phyloP scores from a whole-genome alignment of 1,140 invertebrate genomes.

The Drosophila chauvacae region DNA sequence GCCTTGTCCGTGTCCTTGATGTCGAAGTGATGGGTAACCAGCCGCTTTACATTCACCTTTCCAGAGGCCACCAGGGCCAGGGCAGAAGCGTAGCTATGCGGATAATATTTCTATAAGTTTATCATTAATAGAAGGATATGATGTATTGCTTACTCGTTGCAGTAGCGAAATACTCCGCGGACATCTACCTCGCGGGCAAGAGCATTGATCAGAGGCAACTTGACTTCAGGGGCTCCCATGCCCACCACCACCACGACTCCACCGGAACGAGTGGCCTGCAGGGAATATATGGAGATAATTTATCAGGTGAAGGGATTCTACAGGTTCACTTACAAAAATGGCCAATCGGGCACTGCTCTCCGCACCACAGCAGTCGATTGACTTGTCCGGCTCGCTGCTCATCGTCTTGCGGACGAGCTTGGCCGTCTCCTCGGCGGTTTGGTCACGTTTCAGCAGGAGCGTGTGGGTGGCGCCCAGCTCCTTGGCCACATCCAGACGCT shows the following conservation, averaged over 20 bases:
- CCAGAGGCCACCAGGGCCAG: conserved; percentile 93
- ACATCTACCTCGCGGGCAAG: conserved; percentile 95
- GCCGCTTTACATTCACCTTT: conserved; percentile 92
- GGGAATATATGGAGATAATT: background rate
- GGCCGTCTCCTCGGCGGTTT: conserved; percentile 87
- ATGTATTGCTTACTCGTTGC: conserved; percentile 87
- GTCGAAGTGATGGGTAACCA: conserved; percentile 96
- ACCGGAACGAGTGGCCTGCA: conserved; percentile 92
- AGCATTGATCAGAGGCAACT: conserved; percentile 92
- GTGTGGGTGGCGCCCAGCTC: conserved; percentile 92
- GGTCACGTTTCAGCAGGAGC: conserved; percentile 87
- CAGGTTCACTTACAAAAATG: conserved; percentile 85
- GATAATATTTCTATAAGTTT: background rate
- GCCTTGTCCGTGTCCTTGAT: conserved; percentile 94
- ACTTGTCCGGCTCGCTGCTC: conserved; percentile 89
- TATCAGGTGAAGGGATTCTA: background rate
- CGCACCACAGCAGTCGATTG: conserved; percentile 95
- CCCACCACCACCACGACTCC: conserved; percentile 94
- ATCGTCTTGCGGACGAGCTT: conserved; percentile 88
- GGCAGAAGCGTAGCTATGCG: conserved; percentile 90
- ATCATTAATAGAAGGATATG: background rate
- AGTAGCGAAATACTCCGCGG: conserved; percentile 95
- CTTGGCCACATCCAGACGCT: conserved; percentile 92
- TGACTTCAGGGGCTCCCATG: conserved; percentile 91
- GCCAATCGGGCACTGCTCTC: conserved; percentile 91